Conservation (phyloP, 2,797 vertebrate species). For the Uromys caudimaculatus region DNA sequence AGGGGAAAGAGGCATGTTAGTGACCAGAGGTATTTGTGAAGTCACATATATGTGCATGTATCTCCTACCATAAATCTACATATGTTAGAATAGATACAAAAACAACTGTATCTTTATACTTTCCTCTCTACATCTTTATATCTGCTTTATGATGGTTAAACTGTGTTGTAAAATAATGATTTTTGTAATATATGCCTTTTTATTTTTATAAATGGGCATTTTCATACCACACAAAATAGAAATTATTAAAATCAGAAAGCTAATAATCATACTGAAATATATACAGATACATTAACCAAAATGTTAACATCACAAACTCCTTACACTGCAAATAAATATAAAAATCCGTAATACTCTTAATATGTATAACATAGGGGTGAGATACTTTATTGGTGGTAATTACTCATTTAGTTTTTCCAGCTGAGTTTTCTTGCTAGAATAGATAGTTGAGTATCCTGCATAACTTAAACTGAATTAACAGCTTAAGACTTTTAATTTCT, state of each 20-base stretch:
- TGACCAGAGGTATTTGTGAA: not conserved
- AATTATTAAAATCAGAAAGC: constrained; percentile 11
- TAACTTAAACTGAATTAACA: constrained; percentile 23
- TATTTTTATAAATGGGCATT: not conserved
- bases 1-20: not conserved
- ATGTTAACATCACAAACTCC: not conserved
- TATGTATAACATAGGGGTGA: not conserved
- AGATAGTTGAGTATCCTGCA: not conserved
- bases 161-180: not conserved
- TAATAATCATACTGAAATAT: not conserved
- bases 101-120: not conserved
- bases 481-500: not conserved
- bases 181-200: not conserved
- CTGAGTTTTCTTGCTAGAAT: not conserved
- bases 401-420: constrained; percentile 32
- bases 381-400: not conserved
- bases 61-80: not conserved
- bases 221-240: not conserved
- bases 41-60: not conserved
- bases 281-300: not conserved
- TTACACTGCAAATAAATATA: not conserved
- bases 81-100: not conserved
- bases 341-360: not conserved
- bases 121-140: not conserved
- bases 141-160: not conserved